A percentile compares a stretch with the other conserved stretches of the same genome.
phyloP scores from a whole-genome alignment of 2,113 vertebrate species.

The Epinephelus moara region DNA sequence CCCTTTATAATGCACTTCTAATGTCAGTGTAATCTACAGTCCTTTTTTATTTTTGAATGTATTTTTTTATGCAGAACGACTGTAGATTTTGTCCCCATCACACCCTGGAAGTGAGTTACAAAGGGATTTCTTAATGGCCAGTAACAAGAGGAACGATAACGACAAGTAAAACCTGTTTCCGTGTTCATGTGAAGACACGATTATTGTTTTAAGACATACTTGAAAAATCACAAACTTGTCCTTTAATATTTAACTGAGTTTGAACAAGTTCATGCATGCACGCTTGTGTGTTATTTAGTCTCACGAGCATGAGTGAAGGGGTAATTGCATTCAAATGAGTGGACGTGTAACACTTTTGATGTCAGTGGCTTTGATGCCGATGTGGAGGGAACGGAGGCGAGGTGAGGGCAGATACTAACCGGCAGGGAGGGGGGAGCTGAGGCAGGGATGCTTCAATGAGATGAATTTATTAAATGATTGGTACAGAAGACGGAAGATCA shows the following conservation, averaged over 20 bases:
- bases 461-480: constrained; percentile 38
- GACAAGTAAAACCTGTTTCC: neutral
- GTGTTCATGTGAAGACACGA: neutral
- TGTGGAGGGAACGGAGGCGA: constrained; percentile 16
- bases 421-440: neutral
- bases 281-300: constrained; percentile 31
- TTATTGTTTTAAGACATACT: neutral
- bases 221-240: neutral
- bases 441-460: constrained; percentile 31
- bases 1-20: no score
- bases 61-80: no score
- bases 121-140: neutral
- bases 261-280: neutral
- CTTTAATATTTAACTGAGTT: neutral
- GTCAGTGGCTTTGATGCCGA: constrained; percentile 65
- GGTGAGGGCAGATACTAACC: constrained; percentile 45
- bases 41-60: no score
- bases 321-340: constrained; percentile 56
- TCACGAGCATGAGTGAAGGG: neutral
- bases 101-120: neutral
- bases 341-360: constrained; percentile 56
- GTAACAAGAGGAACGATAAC: neutral
- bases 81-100: neutral
- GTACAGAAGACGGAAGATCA: constrained; percentile 32
- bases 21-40: no score